Conservation (phyloP, 2,113 vertebrate genomes). For the Hylia prasina region DNA sequence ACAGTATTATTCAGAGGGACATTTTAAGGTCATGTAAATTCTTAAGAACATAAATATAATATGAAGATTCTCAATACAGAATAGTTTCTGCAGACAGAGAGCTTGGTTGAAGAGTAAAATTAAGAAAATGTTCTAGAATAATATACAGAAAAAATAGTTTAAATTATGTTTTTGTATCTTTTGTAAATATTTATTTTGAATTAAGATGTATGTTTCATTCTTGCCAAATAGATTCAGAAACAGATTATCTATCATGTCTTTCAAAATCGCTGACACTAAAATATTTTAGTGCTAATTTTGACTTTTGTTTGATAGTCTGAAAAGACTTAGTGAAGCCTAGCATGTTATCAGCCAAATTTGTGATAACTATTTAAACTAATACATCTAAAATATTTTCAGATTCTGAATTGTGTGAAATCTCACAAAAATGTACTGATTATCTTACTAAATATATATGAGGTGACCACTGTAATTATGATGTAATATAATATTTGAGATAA, state of each 20-base stretch:
- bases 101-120: not conserved
- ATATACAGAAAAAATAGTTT: not conserved
- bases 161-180: not conserved
- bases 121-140: not conserved
- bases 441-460: not conserved
- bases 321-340: not conserved
- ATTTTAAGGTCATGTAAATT: not conserved
- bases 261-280: not conserved
- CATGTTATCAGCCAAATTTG: not conserved
- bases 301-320: not conserved
- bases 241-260: not conserved
- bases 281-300: not conserved
- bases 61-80: not conserved
- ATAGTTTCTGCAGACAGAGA: not conserved
- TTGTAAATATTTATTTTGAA: not conserved
- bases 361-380: not conserved
- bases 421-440: not conserved
- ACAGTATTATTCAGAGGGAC: not conserved
- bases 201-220: not conserved
- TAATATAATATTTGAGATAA: not conserved
- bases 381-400: not conserved
- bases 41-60: not conserved
- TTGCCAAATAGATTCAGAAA: not conserved
- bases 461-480: not conserved
- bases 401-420: not conserved